phyloP scores from a whole-genome alignment of 2,113 vertebrate species.

The Zeus faber region DNA sequence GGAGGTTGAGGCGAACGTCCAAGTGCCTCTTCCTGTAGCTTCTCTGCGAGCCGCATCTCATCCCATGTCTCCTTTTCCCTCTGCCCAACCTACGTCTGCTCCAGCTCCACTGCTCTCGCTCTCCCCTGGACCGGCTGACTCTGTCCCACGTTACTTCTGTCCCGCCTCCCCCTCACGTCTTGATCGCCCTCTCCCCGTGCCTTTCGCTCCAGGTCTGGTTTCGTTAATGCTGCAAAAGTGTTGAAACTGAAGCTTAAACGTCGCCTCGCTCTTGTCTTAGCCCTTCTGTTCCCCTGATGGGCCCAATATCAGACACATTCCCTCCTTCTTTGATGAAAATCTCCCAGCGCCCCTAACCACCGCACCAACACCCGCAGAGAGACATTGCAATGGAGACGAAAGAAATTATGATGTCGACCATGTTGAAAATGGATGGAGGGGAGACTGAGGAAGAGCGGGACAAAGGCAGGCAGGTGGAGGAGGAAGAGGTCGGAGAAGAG shows the following conservation, averaged over 20 bases:
- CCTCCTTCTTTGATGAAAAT: constrained; percentile 41
- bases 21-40: constrained; percentile 32
- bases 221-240: not conserved
- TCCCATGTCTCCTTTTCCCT: constrained; percentile 28
- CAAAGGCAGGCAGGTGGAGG: constrained; percentile 56
- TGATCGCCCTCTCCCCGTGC: constrained; percentile 1
- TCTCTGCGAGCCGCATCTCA: constrained; percentile 27
- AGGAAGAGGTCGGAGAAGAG: constrained; percentile 60
- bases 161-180: constrained; percentile 14
- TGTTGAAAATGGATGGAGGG: constrained; percentile 42
- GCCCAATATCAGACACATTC: constrained; percentile 59
- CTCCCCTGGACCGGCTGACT: constrained; percentile 26
- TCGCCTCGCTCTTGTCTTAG: constrained; percentile 12
- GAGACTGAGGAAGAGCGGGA: constrained; percentile 47
- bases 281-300: constrained; percentile 68
- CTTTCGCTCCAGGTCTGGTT: constrained; percentile 6
- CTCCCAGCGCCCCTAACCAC: constrained; percentile 50
- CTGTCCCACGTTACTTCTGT: constrained; percentile 10
- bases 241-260: not conserved
- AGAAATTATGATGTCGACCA: constrained; percentile 71
- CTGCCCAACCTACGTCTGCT: constrained; percentile 5
- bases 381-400: constrained; percentile 83
- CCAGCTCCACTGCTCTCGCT: not conserved
- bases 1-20: constrained; percentile 33
- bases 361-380: constrained; percentile 39